Percentiles rank a stretch among this genome's conserved stretches.
These are phyloP conservation scores for Beaufortia kweichowensis DNA, from an alignment of 2,113 vertebrate genomes.

Conservation along the genomic window DNA sequence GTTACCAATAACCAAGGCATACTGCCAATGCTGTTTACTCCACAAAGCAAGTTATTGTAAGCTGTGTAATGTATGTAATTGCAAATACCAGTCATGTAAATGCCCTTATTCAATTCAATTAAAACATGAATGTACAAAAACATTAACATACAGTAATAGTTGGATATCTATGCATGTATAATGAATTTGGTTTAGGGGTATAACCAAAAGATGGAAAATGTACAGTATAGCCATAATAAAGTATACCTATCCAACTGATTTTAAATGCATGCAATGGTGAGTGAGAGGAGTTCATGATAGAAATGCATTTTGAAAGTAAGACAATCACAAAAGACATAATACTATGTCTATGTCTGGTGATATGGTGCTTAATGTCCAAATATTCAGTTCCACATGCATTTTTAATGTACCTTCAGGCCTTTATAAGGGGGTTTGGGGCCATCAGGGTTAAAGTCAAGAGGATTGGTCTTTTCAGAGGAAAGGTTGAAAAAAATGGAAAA, in stretches of 20 bases:
- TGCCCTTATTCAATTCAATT: no score
- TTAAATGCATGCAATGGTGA: conserved; percentile 1
- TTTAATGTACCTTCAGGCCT: conserved; percentile 92
- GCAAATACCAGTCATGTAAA: not conserved
- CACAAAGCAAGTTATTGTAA: not conserved
- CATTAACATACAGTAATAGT: not conserved
- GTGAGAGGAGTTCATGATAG: not conserved
- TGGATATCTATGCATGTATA: no score
- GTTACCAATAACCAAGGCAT: no score
- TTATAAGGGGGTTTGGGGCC: conserved; percentile 95
- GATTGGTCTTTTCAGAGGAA: conserved; percentile 90
- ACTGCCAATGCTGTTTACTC: no score
- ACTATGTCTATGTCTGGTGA: no score
- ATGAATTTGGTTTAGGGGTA: no score
- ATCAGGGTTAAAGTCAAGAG: conserved; percentile 90
- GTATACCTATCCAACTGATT: not conserved
- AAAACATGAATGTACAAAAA: no score
- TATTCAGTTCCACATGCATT: conserved; percentile 49
- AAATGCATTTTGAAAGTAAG: not conserved
- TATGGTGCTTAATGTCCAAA: conserved; percentile 1
- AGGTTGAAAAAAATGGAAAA: conserved; percentile 68
- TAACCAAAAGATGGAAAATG: not conserved
- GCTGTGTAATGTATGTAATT: not conserved
- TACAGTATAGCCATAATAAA: not conserved
- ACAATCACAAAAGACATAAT: not conserved